Percentiles rank a stretch among this genome's conserved stretches.
Conservation (phyloP, 2,113 vertebrate genomes). For the Anoura caudifer region DNA sequence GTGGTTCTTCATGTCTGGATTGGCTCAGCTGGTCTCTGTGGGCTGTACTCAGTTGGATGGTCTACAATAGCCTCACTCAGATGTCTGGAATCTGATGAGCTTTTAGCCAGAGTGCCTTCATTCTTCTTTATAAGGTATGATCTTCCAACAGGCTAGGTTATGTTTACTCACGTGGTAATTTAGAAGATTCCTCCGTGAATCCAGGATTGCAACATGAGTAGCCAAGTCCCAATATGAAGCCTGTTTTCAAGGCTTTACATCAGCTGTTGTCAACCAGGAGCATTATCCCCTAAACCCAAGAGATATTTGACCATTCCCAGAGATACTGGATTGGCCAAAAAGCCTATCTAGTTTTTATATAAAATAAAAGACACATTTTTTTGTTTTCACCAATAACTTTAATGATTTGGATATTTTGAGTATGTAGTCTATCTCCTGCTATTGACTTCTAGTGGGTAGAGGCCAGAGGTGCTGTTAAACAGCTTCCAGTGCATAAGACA, state of each 20-base stretch:
- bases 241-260: not conserved
- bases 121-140: not conserved
- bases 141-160: not conserved
- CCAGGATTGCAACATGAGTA: not conserved
- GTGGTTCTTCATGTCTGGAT: not conserved
- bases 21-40: not conserved
- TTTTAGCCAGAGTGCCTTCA: not conserved
- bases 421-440: too few species aligned
- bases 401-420: too few species aligned
- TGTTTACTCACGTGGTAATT: not conserved
- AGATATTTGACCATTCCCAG: not conserved
- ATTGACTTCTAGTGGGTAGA: too few species aligned
- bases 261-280: not conserved
- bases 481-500: too few species aligned
- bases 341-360: too few species aligned
- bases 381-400: too few species aligned
- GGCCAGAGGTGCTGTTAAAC: too few species aligned
- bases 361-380: too few species aligned
- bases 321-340: not conserved
- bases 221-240: not conserved
- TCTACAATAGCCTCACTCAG: not conserved
- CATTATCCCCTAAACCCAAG: too few species aligned
- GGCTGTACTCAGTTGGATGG: not conserved
- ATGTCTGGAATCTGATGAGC: too few species aligned
- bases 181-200: not conserved